Percentiles rank a stretch among this genome's conserved stretches.
These are phyloP conservation scores for Desoria tigrina DNA, from an alignment of 2,888 invertebrate genomes.

Conservation along the genomic window DNA sequence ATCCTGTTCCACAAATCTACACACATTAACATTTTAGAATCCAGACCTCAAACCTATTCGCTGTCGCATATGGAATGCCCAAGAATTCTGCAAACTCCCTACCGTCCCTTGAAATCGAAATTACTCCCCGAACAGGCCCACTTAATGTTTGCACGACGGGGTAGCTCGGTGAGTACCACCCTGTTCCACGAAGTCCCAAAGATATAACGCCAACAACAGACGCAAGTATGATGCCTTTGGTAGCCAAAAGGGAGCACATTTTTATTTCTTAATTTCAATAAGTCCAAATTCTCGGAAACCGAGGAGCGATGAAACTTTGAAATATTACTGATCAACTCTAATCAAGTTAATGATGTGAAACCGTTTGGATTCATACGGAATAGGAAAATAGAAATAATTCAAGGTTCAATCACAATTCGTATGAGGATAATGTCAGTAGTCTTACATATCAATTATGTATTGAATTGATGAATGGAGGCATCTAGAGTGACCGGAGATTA, in stretches of 20 bases:
- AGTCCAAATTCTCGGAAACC: not conserved
- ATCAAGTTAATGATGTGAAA: too few species aligned
- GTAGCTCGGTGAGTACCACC: constrained; percentile 11
- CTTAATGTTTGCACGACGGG: constrained; percentile 33
- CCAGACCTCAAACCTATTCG: constrained; percentile 34
- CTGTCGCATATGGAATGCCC: constrained; percentile 22
- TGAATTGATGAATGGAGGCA: not conserved
- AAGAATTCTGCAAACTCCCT: constrained; percentile 31
- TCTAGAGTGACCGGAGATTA: constrained; percentile 1
- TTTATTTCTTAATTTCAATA: not conserved
- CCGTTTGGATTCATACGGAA: too few species aligned
- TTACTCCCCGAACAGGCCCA: constrained; percentile 37
- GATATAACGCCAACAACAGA: constrained; percentile 17
- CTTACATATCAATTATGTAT: not conserved
- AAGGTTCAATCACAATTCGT: too few species aligned
- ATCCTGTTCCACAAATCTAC: not conserved
- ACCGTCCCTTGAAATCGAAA: constrained; percentile 32
- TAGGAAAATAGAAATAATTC: too few species aligned
- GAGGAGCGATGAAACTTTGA: too few species aligned
- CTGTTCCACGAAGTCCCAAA: not conserved
- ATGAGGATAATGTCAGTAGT: too few species aligned
- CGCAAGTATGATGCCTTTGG: constrained; percentile 18
- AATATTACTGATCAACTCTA: too few species aligned
- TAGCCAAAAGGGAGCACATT: constrained; percentile 8
- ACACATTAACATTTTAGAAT: constrained; percentile 8